phyloP scores from a whole-genome alignment of 2,797 vertebrate species.

The Hirundo rustica region DNA sequence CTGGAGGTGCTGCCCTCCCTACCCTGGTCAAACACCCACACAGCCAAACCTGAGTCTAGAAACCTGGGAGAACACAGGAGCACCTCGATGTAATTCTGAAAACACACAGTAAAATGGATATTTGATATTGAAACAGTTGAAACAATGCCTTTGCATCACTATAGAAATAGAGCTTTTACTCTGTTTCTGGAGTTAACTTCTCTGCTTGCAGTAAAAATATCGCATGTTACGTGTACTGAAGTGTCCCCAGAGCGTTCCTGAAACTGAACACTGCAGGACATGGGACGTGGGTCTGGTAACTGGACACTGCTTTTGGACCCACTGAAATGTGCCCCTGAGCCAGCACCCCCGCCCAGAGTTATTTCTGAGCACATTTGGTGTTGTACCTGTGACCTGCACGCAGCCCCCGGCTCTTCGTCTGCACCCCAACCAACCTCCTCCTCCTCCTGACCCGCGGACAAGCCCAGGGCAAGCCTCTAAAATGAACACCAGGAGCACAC shows the following conservation, averaged over 20 bases:
- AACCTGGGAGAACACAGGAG: background rate
- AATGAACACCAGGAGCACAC: background rate
- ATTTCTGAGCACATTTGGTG: background rate
- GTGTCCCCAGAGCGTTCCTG: background rate
- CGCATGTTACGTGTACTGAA: background rate
- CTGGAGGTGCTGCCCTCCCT: background rate
- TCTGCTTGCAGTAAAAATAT: conserved; percentile 43
- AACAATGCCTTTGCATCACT: background rate
- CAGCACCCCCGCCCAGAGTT: background rate
- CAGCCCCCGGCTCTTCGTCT: background rate
- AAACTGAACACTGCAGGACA: conserved; percentile 29
- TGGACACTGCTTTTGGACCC: conserved; percentile 30
- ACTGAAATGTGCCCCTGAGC: background rate
- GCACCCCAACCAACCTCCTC: background rate
- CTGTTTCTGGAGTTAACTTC: background rate
- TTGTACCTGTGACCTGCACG: background rate
- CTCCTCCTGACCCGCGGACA: background rate
- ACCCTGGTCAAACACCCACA: rapidly evolving
- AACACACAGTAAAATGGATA: rapidly evolving
- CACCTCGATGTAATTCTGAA: background rate
- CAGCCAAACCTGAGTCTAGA: background rate
- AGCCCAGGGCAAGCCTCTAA: background rate
- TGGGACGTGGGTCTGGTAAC: background rate
- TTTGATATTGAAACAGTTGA: background rate
- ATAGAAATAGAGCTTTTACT: background rate